Conservation (phyloP, 1,140 invertebrate genomes). For the Glossosoma conforme region DNA sequence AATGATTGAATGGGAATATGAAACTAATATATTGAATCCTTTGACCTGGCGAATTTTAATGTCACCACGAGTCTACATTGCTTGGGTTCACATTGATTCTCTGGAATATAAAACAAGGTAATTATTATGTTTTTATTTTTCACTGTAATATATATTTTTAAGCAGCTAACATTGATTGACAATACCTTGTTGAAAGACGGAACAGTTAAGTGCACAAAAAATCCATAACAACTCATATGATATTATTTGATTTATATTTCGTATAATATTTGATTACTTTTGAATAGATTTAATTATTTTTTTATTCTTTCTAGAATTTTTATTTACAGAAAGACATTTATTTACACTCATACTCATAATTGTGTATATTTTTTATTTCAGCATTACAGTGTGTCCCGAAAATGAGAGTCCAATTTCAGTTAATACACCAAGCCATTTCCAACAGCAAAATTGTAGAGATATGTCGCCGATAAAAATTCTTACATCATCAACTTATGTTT, state of each 20-base stretch:
- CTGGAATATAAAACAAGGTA: constrained; percentile 61
- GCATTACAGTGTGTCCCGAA: constrained; percentile 56
- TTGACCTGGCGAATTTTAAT: constrained; percentile 75
- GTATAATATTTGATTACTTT: too few relatives aligned
- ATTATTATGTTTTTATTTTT: constrained; percentile 33
- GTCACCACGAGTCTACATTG: constrained; percentile 64
- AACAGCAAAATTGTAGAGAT: constrained; percentile 46
- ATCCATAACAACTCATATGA: too few relatives aligned
- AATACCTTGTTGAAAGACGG: too few relatives aligned
- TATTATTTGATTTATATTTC: too few relatives aligned
- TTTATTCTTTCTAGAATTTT: too few relatives aligned
- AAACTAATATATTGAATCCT: constrained; percentile 72
- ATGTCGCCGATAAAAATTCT: constrained; percentile 21
- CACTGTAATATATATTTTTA: too few relatives aligned
- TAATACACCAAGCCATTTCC: constrained; percentile 50
- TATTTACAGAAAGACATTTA: too few relatives aligned
- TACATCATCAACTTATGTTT: constrained; percentile 11
- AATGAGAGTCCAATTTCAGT: constrained; percentile 51
- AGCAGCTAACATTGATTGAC: too few relatives aligned
- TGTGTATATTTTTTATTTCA: constrained; percentile 39
- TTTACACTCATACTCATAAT: too few relatives aligned
- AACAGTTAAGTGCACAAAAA: too few relatives aligned
- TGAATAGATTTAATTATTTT: too few relatives aligned
- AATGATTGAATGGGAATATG: constrained; percentile 71
- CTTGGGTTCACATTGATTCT: constrained; percentile 65